These are phyloP conservation scores for Dendronephthya gigantea DNA, from an alignment of 64 coral and sea anemone genomes.

Conservation along the genomic window DNA sequence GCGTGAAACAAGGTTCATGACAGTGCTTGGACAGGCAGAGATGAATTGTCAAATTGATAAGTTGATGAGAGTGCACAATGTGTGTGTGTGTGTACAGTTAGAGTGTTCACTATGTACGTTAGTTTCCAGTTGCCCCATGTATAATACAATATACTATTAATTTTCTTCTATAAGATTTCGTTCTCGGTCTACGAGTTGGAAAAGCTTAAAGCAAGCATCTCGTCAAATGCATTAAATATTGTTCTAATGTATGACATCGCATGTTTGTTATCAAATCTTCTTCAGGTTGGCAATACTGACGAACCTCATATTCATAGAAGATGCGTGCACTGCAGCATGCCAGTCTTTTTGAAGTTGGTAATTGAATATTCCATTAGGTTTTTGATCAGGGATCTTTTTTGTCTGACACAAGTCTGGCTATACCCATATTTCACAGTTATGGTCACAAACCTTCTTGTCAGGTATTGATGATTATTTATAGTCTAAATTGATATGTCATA, in stretches of 20 bases:
- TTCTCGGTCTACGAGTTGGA: conserved; percentile 45
- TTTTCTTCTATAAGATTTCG: conserved; percentile 14
- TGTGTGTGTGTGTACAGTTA: too few species aligned
- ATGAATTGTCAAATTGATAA: too few species aligned
- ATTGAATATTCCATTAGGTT: neutral
- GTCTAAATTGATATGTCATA: too few species aligned
- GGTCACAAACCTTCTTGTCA: neutral
- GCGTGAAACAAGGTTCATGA: too few species aligned
- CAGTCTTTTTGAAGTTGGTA: too few species aligned
- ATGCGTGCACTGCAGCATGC: too few species aligned
- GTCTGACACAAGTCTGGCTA: neutral
- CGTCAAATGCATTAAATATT: neutral
- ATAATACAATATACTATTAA: neutral
- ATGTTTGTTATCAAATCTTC: conserved; percentile 35
- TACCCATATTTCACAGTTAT: conserved; percentile 1
- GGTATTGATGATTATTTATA: neutral
- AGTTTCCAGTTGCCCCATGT: too few species aligned
- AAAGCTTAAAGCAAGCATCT: conserved; percentile 1
- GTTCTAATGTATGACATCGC: conserved; percentile 47
- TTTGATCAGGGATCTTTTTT: neutral
- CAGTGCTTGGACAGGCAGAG: too few species aligned
- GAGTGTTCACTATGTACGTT: too few species aligned
- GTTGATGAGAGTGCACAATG: too few species aligned
- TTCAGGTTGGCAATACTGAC: conserved; percentile 1
- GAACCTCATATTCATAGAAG: too few species aligned